A percentile compares a stretch with the other conserved stretches of the same genome.
These are phyloP conservation scores for Allophyes oxyacanthae DNA, from an alignment of 2,888 invertebrate species.

Conservation along the genomic window DNA sequence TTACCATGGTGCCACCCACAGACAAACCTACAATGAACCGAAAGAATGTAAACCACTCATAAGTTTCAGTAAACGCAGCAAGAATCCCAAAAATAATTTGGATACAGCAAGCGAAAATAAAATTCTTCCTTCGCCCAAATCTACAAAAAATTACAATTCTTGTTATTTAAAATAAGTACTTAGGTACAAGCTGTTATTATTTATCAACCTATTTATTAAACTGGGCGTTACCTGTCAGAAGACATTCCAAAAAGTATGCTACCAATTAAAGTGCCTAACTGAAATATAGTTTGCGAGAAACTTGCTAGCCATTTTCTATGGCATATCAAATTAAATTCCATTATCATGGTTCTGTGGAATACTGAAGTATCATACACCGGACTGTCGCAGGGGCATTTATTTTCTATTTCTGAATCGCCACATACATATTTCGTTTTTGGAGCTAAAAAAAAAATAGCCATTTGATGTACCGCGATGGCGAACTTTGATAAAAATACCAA, in stretches of 20 bases:
- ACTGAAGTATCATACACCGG: conserved; percentile 90
- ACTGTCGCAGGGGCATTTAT: conserved; percentile 86
- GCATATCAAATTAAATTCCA: conserved; percentile 94
- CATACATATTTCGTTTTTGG: conserved; percentile 67
- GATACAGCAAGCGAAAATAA: conserved; percentile 93
- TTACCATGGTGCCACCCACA: conserved; percentile 95
- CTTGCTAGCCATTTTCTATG: conserved; percentile 90
- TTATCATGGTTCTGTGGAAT: conserved; percentile 92
- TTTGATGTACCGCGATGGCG: conserved; percentile 74
- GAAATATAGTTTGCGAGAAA: conserved; percentile 92
- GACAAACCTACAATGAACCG: conserved; percentile 92
- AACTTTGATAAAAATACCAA: conserved; percentile 69
- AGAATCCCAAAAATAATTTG: conserved; percentile 89
- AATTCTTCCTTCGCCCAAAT: conserved; percentile 92
- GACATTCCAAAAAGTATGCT: conserved; percentile 93
- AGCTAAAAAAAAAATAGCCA: conserved; percentile 75
- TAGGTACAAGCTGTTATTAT: no score
- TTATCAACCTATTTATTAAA: no score
- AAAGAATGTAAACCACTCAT: conserved; percentile 88
- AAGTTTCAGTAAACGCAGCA: conserved; percentile 85
- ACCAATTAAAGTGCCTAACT: conserved; percentile 93
- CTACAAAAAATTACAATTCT: conserved; percentile 81
- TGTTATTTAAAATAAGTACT: neutral
- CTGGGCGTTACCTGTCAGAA: conserved; percentile 91
- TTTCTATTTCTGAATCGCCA: neutral